A percentile compares a stretch with the other conserved stretches of the same genome.
phyloP scores from a whole-genome alignment of 2,888 invertebrate genomes.

The Drosophila incognita region DNA sequence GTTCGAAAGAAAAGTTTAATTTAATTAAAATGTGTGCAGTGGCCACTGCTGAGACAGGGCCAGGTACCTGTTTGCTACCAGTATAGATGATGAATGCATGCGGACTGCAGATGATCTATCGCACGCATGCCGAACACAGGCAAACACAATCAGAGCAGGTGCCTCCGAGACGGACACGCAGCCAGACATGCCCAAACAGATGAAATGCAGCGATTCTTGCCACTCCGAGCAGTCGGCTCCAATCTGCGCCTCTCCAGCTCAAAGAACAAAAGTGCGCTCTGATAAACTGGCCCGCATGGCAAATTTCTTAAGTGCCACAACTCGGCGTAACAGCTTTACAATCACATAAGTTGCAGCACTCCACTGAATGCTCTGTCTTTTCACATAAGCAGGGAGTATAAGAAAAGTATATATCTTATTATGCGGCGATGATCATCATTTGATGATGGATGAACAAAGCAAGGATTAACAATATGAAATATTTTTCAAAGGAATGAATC shows the following conservation, averaged over 20 bases:
- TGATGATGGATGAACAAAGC: neutral
- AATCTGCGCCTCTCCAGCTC: conserved; percentile 10
- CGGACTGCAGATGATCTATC: conserved; percentile 68
- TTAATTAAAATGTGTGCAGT: conserved; percentile 78
- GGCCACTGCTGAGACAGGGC: conserved; percentile 20
- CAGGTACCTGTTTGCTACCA: conserved; percentile 8
- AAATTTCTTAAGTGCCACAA: conserved; percentile 13
- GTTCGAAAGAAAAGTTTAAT: conserved; percentile 78
- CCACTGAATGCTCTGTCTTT: neutral
- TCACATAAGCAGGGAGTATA: neutral
- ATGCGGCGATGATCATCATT: neutral
- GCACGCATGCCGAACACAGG: conserved; percentile 67
- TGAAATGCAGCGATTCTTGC: conserved; percentile 37
- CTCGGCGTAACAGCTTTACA: conserved; percentile 23
- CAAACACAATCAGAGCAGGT: conserved; percentile 75
- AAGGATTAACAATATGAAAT: neutral
- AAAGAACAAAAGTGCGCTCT: conserved; percentile 38
- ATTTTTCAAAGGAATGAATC: neutral
- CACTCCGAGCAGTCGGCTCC: conserved; percentile 6
- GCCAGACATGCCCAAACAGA: conserved; percentile 31
- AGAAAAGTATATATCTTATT: neutral
- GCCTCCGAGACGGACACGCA: conserved; percentile 49
- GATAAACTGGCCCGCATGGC: conserved; percentile 61
- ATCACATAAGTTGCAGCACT: conserved; percentile 2
- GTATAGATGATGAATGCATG: conserved; percentile 4